Base-by-base conservation (phyloP, 2,888 invertebrate species). In the Scaptodrosophila latifasciaeformis region DNA sequence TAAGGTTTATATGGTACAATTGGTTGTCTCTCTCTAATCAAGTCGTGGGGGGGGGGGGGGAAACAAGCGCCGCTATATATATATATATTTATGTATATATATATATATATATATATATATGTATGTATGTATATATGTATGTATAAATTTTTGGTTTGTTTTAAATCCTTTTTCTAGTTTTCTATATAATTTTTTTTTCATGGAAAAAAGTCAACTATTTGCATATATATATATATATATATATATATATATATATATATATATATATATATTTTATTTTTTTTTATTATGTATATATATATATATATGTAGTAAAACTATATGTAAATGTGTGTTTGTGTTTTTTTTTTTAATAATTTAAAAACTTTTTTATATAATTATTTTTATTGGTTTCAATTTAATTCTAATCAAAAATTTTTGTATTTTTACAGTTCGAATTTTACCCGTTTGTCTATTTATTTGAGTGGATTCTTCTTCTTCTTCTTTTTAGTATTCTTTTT, bases 121-220 rank as follows among this genome's bases (percentile, higher is more conserved):
- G n/a, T 47, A 44, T 15, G 12, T 35, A 44, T 44, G 18, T 35
- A 46, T 52, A 24, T 50, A 40, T 53, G 24, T 49, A 49, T 59
- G 34, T 51, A 27, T 42, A 34, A 6, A 24, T 31, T 50, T 5
- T 60, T 27, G 56, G 30, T 43, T 44, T 24, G 12, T 6, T 24
- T 15, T 27, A n/a, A n/a, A 13, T 43, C n/a, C n/a, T 29, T 43
- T 10, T 21, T 43, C 24, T 24, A 4, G 6, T 29, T 43, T 43
- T 17, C 9, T 27, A 5, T 10, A 21, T 31, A 1, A 12, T 40
- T 53, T 45, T 27, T 44, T 70, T 71, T 79, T 79, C 80, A 77
- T 64, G 77, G 80, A 72, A 72, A 71, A 69, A 76, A 72, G 66
- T 79, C 67, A 77, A 70, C 67, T 81, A 67, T 76, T 59, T 58